Conservation (phyloP, 2,113 vertebrate genomes). For the Mionectes macconnelli region DNA sequence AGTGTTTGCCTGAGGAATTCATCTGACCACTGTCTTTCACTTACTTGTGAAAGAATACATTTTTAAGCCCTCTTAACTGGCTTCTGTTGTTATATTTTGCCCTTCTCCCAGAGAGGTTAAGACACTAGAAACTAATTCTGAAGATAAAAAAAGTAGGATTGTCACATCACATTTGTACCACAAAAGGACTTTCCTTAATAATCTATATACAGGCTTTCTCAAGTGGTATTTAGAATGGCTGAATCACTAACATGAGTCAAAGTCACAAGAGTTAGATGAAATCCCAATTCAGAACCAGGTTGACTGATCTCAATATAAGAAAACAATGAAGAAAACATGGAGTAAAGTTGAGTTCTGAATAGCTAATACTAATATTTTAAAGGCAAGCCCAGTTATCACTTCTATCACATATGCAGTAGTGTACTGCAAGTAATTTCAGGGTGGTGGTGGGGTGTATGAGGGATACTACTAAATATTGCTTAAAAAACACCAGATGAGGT, state of each 20-base stretch:
- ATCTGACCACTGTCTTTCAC: background rate
- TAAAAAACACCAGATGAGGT: background rate
- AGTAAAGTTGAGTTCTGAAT: background rate
- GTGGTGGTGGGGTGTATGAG: background rate
- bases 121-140: background rate
- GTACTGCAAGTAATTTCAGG: background rate
- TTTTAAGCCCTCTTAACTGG: background rate
- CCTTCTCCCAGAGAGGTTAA: background rate
- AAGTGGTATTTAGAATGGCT: background rate
- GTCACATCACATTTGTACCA: background rate
- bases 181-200: background rate
- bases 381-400: background rate
- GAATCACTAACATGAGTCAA: background rate
- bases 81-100: background rate
- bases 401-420: background rate
- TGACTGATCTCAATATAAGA: background rate
- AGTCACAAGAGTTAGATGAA: background rate
- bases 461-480: background rate
- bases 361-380: background rate
- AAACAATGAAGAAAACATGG: background rate
- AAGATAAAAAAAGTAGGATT: background rate
- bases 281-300: background rate
- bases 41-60: background rate
- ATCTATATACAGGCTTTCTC: background rate
- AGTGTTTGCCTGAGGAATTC: background rate